Evolutionary conservation across 2,888 invertebrate species (phyloP).

Genomic region (Conus canariensis): DNA sequence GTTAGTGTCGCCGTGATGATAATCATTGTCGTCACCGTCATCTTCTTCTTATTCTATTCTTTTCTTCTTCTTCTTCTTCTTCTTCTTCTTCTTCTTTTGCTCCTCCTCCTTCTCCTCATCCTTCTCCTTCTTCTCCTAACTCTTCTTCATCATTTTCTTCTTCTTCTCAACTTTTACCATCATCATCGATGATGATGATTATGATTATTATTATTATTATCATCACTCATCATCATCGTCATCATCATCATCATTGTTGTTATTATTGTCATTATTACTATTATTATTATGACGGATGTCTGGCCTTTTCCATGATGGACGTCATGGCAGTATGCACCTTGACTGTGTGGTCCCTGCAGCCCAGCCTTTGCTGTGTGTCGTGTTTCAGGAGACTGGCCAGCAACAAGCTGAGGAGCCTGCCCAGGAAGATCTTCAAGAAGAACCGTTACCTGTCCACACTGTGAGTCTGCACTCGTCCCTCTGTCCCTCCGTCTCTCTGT

Average conservation of each 20-base stretch:
- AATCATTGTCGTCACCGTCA: constrained; percentile 37
- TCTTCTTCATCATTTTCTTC: too few relatives aligned
- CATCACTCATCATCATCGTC: too few relatives aligned
- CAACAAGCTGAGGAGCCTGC: constrained; percentile 42
- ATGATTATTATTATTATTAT: not conserved
- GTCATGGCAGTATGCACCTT: not conserved
- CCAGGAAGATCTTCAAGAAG: constrained; percentile 38
- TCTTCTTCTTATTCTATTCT: not conserved
- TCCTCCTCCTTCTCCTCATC: too few relatives aligned
- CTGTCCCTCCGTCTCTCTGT: not conserved
- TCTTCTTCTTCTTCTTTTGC: too few relatives aligned
- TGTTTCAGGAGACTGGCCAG: constrained; percentile 45
- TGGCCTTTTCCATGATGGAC: too few relatives aligned
- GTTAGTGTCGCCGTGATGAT: constrained; percentile 21
- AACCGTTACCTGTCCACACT: not conserved
- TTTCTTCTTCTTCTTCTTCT: too few relatives aligned
- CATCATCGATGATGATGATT: too few relatives aligned
- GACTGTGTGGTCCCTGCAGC: not conserved
- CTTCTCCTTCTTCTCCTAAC: too few relatives aligned
- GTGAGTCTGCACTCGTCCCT: not conserved
- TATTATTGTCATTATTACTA: not conserved
- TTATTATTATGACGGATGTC: too few relatives aligned
- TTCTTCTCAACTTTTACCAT: too few relatives aligned
- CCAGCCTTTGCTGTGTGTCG: not conserved
- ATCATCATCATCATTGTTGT: too few relatives aligned